Conservation (phyloP, 2,888 invertebrate species). For the Nowickia ferox region DNA sequence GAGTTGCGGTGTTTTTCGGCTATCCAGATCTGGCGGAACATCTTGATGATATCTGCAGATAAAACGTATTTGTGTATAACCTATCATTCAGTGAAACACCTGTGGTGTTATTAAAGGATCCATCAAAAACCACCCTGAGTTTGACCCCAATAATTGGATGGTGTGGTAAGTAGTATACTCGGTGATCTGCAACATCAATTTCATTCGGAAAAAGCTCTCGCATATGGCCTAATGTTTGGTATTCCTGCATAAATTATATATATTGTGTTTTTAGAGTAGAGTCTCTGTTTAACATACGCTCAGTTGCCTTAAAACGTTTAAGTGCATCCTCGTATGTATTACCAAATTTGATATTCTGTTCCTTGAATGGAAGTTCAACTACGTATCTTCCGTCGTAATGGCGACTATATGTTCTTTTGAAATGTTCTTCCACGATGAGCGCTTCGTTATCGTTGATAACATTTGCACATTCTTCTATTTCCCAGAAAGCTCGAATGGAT, state of each 20-base stretch:
- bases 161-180: conserved; percentile 54
- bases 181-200: background rate
- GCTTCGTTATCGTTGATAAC: background rate
- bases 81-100: conserved; percentile 20
- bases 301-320: conserved; percentile 19
- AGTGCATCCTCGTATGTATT: background rate
- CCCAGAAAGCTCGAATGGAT: background rate
- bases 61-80: conserved; percentile 57
- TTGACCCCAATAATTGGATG: conserved; percentile 50
- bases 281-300: conserved; percentile 4
- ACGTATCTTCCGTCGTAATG: conserved; percentile 5
- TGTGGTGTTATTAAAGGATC: conserved; percentile 11
- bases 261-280: background rate
- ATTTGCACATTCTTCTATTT: background rate
- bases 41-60: conserved; percentile 67
- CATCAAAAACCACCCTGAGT: conserved; percentile 60
- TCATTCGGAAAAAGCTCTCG: background rate
- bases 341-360: background rate
- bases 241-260: background rate
- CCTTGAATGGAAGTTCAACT: conserved; percentile 11
- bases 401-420: conserved; percentile 1
- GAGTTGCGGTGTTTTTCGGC: conserved; percentile 56
- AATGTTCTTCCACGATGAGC: conserved; percentile 33
- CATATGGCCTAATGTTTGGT: background rate
- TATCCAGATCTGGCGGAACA: conserved; percentile 71